Conservation (phyloP, 2,888 invertebrate species). For the Drosophila robusta region DNA sequence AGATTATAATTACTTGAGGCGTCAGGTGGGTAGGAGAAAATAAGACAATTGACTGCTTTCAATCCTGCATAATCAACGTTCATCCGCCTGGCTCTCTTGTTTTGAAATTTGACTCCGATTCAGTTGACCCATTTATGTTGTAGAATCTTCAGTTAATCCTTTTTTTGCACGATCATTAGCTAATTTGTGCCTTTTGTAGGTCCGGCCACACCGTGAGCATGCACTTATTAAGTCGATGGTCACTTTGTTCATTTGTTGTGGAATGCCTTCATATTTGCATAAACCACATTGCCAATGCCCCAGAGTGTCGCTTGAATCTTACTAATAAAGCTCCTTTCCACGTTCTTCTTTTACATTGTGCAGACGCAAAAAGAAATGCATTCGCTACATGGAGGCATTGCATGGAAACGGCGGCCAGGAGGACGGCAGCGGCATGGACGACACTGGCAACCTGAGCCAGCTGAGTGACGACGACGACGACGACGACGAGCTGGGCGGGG, state of each 20-base stretch:
- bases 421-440: conserved; percentile 87
- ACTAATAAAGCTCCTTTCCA: not conserved
- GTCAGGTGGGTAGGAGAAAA: not conserved
- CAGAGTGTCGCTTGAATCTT: not conserved
- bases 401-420: conserved; percentile 83
- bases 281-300: conserved; percentile 1
- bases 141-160: not conserved
- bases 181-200: not conserved
- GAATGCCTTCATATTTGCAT: conserved; percentile 41
- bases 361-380: conserved; percentile 98
- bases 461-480: conserved; percentile 79
- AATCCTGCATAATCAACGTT: not conserved
- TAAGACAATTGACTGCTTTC: not conserved
- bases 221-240: conserved; percentile 14
- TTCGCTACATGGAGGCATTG: conserved; percentile 96
- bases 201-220: conserved; percentile 23
- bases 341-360: conserved; percentile 2
- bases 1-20: not conserved
- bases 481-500: conserved; percentile 88
- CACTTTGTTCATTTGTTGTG: conserved; percentile 35
- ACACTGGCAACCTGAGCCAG: conserved; percentile 64
- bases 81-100: not conserved
- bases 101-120: not conserved
- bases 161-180: conserved; percentile 6
- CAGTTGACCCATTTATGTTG: not conserved